Evolutionary conservation across 2,113 vertebrate species (phyloP).

Genomic region (Motacilla alba): DNA sequence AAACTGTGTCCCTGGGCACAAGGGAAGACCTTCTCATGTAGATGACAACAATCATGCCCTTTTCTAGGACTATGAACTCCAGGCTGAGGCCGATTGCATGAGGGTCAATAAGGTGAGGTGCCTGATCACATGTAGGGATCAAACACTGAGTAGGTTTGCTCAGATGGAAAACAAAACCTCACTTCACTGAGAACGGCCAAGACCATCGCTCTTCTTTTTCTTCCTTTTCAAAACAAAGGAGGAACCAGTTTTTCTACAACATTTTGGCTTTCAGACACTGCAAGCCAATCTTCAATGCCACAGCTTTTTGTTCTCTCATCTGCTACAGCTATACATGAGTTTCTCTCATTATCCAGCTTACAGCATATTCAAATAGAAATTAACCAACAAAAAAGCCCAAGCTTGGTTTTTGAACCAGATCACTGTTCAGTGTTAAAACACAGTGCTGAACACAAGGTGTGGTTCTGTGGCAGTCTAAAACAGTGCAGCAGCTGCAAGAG

Average conservation of each 20-base stretch:
- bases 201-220: background rate
- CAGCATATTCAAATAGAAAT: background rate
- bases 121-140: background rate
- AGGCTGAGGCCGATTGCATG: background rate
- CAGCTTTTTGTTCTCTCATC: background rate
- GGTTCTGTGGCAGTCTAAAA: background rate
- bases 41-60: background rate
- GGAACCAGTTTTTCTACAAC: background rate
- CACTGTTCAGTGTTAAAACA: background rate
- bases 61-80: accelerated
- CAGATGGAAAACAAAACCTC: background rate
- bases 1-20: background rate
- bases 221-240: background rate
- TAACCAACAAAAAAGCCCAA: background rate
- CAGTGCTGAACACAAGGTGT: background rate
- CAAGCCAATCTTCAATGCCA: background rate
- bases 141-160: background rate
- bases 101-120: accelerated
- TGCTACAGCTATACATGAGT: accelerated
- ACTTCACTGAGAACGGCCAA: background rate
- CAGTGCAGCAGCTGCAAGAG: background rate
- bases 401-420: background rate
- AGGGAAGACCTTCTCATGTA: background rate
- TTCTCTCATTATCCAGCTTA: background rate
- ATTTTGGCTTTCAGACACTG: background rate